These are phyloP conservation scores for Brachypterus glaber DNA, from an alignment of 2,888 invertebrate genomes.

Conservation along the genomic window DNA sequence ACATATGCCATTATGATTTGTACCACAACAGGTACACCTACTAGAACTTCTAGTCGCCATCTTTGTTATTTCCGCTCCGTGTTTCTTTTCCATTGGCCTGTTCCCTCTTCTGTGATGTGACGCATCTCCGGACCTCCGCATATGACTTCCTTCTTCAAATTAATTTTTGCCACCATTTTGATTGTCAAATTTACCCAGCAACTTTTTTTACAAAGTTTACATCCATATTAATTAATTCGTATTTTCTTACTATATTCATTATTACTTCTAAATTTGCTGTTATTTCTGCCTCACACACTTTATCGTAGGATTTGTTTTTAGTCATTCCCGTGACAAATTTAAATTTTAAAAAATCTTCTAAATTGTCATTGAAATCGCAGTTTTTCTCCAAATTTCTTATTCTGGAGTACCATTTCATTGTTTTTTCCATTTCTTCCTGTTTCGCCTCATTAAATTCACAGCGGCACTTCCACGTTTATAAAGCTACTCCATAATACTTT, in stretches of 20 bases:
- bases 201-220: too few relatives aligned
- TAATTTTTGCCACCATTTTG: too few relatives aligned
- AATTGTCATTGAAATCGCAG: neutral
- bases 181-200: too few relatives aligned
- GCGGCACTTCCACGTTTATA: neutral
- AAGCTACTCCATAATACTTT: neutral
- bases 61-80: too few relatives aligned
- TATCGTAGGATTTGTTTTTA: neutral
- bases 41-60: too few relatives aligned
- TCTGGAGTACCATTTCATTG: neutral
- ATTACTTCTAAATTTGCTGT: neutral
- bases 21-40: too few relatives aligned
- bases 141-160: too few relatives aligned
- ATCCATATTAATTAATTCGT: neutral
- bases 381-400: neutral
- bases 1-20: neutral
- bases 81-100: too few relatives aligned
- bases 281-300: neutral
- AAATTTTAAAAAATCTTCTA: neutral
- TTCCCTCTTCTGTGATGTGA: too few relatives aligned
- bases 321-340: conserved; percentile 1
- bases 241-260: neutral
- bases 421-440: neutral
- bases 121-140: too few relatives aligned
- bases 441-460: neutral